A percentile compares a stretch with the other conserved stretches of the same genome.
phyloP scores from a whole-genome alignment of 2,888 invertebrate species.

The Agonopterix alstromeriana region DNA sequence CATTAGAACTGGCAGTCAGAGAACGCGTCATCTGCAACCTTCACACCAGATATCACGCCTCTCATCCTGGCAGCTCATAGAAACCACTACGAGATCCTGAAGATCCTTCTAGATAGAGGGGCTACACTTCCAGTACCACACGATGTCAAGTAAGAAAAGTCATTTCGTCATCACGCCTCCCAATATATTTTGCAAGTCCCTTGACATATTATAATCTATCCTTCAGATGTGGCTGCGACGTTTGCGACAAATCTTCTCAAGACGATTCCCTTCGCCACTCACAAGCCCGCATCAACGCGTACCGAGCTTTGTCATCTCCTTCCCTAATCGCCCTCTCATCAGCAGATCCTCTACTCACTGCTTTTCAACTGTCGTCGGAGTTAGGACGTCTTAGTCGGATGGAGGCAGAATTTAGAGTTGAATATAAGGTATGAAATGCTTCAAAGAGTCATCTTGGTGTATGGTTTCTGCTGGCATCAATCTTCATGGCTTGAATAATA shows the following conservation, averaged over 20 bases:
- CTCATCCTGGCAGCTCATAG: constrained; percentile 95
- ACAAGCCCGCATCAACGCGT: constrained; percentile 96
- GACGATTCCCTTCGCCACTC: constrained; percentile 93
- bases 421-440: constrained; percentile 85
- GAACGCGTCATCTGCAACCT: constrained; percentile 86
- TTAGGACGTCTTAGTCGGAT: constrained; percentile 90
- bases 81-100: constrained; percentile 98
- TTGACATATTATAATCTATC: neutral
- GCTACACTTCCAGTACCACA: constrained; percentile 94
- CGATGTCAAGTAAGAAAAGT: constrained; percentile 87
- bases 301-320: constrained; percentile 92
- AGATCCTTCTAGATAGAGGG: constrained; percentile 94
- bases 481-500: too few relatives aligned
- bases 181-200: too few relatives aligned
- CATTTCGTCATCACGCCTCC: neutral
- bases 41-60: constrained; percentile 97
- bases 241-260: constrained; percentile 89
- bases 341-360: constrained; percentile 94
- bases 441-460: too few relatives aligned
- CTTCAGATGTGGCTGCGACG: constrained; percentile 93
- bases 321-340: constrained; percentile 95
- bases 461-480: too few relatives aligned
- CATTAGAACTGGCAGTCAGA: constrained; percentile 89
- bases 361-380: constrained; percentile 97
- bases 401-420: constrained; percentile 96